Evolutionary conservation across 2,113 vertebrate species (phyloP), one percentile per base, ranked within the genome.

Genomic region (Silurus glanis): DNA sequence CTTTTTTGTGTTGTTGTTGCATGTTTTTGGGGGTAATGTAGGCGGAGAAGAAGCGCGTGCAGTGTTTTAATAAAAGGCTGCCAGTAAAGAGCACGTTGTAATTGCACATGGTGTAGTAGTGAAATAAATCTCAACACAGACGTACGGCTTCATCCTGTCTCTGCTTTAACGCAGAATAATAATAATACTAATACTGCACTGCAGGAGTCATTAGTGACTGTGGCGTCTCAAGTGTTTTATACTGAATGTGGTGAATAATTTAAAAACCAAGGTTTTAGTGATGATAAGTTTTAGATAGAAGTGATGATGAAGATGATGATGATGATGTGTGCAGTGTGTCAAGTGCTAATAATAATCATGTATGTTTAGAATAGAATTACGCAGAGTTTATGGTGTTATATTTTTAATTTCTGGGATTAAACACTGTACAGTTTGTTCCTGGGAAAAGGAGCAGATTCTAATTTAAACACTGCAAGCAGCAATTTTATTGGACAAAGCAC

Each of bases 1-100:
- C 88, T 85, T 82, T 79, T 61, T 66, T 10, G 7, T 28, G 13
- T 9, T 49, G 21, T 49, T 12, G 17, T 67, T 25, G 47, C 51
- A 12, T 85, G 51, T 87, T 89, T 89, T 81, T 82, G 86, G 0
- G 45, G 79, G 87, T 87, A 83, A 86, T 83, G 59, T 83, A 81
- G 61, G 49, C 83, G 62, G 81, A 88, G 84, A 80, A 83, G 87
- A 83, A 78, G 25, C 51, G 19, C 51, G 13, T 9, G 58, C 55
- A 78, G 71, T 56, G 10, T 87, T 89, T 83, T 80, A 88, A 86
- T 88, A 83, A 84, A 59, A 64, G 45, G 49, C 62, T 66, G 81
- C 67, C 88, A 79, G 37, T 55, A 67, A 16, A 25, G 51, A 55
- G 56, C 59, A 14, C 67, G 47, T 45, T 47, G 47, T 83, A 74